These are phyloP conservation scores for Campoplex nolae DNA, from an alignment of 2,888 invertebrate genomes.

Conservation along the genomic window DNA sequence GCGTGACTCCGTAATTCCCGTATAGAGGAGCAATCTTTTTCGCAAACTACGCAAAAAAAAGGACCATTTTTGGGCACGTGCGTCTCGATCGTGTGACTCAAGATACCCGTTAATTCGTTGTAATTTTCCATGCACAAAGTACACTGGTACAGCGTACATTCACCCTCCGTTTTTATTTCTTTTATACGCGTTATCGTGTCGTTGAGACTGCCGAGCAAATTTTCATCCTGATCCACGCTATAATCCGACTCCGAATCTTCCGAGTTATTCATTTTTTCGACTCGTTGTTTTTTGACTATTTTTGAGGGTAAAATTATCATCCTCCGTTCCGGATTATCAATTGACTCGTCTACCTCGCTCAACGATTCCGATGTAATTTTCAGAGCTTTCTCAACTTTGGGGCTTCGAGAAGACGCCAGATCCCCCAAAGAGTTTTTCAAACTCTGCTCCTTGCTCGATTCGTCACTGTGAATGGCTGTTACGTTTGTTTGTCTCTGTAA, in stretches of 20 bases:
- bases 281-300: neutral
- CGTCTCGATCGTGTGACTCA: constrained; percentile 80
- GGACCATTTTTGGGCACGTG: constrained; percentile 82
- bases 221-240: constrained; percentile 74
- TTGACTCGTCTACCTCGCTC: neutral
- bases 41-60: constrained; percentile 87
- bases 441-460: neutral
- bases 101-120: constrained; percentile 74
- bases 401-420: neutral
- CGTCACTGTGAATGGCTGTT: neutral
- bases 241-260: constrained; percentile 76
- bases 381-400: neutral
- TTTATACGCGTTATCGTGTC: constrained; percentile 81
- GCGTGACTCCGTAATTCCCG: constrained; percentile 86
- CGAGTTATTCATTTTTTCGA: neutral
- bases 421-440: neutral
- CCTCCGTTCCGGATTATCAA: neutral
- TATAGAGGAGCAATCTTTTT: constrained; percentile 86
- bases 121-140: constrained; percentile 81
- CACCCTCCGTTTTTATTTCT: constrained; percentile 78
- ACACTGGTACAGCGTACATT: constrained; percentile 79
- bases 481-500: neutral
- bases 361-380: neutral
- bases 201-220: constrained; percentile 80
- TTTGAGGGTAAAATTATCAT: neutral